Base-by-base conservation (phyloP, 2,113 vertebrate genomes). In the Porphyrio hochstetteri region DNA sequence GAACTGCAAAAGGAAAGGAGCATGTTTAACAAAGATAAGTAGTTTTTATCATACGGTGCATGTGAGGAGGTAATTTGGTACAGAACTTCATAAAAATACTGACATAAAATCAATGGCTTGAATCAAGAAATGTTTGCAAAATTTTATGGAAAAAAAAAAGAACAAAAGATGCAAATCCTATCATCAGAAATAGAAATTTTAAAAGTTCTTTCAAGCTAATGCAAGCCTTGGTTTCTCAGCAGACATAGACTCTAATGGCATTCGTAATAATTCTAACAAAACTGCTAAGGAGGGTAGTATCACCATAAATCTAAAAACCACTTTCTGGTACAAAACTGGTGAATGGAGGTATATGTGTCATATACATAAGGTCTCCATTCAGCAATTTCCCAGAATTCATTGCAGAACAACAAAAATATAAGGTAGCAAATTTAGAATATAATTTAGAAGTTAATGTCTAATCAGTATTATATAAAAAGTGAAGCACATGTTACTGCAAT, bases 81-180 rank as follows among this genome's bases (percentile, higher is more conserved):
- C 0, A 3, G 75, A 91, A 78, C 50, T 92, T 96, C 90, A 94
- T 81, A 96, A 93, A 97, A 86, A 93, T 44, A 63, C 1, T 4
- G 56, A 63, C 53, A 95, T 48, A 91, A 93, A 88, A 56, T 61
- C 91, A 95, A 42, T 28, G 35, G 9, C 63, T 96, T 89, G 86
- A 82, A 96, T 79, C 33, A 92, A 88, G 42, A 97, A 97, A 96
- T 21, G n/a, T 74, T 87, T 97, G 64, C 52, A 92, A 95, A 95
- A 91, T 79, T 93, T 91, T 76, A 85, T 3, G 6, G 55, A 80
- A 57, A n/a, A 72, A 78, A 21, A 63, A 42, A 72, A 78, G 28
- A 68, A 42, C 52, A 18, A n/a, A 59, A 29, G 0, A 57, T 52
- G 23, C 16, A 9, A 35, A 36, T 71, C 40, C 31, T 59, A n/a